phyloP scores from a whole-genome alignment of 2,888 invertebrate species.

The Alviniconcha strummeri region DNA sequence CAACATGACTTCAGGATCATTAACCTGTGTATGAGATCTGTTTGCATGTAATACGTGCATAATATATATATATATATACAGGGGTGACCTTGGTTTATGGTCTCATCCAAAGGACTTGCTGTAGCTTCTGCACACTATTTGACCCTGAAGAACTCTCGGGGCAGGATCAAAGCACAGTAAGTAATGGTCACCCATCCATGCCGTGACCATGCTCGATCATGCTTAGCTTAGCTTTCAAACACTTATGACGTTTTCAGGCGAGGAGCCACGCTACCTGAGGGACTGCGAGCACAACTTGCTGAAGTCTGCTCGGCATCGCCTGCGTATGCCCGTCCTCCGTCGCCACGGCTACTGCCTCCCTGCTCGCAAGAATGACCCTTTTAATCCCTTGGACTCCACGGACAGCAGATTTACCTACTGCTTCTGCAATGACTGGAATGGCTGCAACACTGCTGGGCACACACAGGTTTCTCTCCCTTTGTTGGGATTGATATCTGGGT shows the following conservation, averaged over 20 bases:
- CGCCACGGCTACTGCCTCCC: constrained; percentile 72
- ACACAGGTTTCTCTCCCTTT: constrained; percentile 19
- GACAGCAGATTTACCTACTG: constrained; percentile 67
- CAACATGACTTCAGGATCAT: too few relatives aligned
- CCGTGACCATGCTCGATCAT: too few relatives aligned
- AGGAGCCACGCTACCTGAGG: constrained; percentile 68
- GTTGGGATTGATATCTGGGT: constrained; percentile 21
- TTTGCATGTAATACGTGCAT: too few relatives aligned
- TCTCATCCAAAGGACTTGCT: too few relatives aligned
- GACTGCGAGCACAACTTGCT: constrained; percentile 69
- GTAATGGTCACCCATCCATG: too few relatives aligned
- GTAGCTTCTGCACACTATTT: too few relatives aligned
- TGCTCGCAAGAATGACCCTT: constrained; percentile 68
- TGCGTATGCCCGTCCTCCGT: constrained; percentile 69
- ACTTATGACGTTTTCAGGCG: constrained; percentile 52
- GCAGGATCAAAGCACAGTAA: too few relatives aligned
- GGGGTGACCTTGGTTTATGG: too few relatives aligned
- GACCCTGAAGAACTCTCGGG: too few relatives aligned
- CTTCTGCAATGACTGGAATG: constrained; percentile 73
- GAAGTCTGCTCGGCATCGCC: constrained; percentile 64
- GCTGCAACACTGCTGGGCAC: constrained; percentile 65
- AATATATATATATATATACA: too few relatives aligned
- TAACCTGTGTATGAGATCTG: too few relatives aligned
- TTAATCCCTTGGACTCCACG: constrained; percentile 54
- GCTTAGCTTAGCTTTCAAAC: too few relatives aligned